Percentiles rank a stretch among this genome's conserved stretches.
Evolutionary conservation across 2,888 invertebrate genomes (phyloP).

Genomic region (Melipona bicolor): DNA sequence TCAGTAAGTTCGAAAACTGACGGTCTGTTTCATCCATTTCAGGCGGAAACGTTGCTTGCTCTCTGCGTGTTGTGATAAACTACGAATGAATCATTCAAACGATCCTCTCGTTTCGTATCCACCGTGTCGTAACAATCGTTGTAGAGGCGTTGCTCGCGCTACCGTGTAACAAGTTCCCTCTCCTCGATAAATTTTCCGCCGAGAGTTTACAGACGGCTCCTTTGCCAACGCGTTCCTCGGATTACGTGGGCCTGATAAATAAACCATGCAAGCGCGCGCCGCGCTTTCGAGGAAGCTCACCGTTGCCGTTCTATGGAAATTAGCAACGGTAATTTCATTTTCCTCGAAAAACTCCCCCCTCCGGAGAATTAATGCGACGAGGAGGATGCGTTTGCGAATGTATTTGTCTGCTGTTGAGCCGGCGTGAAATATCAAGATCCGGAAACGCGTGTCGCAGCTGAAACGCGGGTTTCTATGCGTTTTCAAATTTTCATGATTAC

Average conservation of each 20-base stretch:
- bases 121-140: not conserved
- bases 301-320: not conserved
- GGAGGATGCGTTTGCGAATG: no score
- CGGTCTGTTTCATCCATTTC: not conserved
- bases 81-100: not conserved
- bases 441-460: no score
- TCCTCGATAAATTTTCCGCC: conserved; percentile 5
- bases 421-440: no score
- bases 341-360: not conserved
- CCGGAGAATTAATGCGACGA: no score
- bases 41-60: not conserved
- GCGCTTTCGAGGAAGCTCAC: no score
- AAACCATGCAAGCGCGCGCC: not conserved
- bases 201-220: not conserved
- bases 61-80: no score
- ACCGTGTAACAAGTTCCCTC: conserved; percentile 10
- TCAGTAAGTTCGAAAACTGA: not conserved
- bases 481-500: no score
- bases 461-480: no score
- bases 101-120: not conserved
- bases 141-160: not conserved
- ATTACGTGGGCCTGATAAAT: not conserved
- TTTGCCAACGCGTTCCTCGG: not conserved
- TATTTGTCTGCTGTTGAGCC: no score
- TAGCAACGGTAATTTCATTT: not conserved